Evolutionary conservation across 23 tunicate genomes (phyloP), one percentile per base, ranked within the genome.

Genomic region (Styela clava): DNA sequence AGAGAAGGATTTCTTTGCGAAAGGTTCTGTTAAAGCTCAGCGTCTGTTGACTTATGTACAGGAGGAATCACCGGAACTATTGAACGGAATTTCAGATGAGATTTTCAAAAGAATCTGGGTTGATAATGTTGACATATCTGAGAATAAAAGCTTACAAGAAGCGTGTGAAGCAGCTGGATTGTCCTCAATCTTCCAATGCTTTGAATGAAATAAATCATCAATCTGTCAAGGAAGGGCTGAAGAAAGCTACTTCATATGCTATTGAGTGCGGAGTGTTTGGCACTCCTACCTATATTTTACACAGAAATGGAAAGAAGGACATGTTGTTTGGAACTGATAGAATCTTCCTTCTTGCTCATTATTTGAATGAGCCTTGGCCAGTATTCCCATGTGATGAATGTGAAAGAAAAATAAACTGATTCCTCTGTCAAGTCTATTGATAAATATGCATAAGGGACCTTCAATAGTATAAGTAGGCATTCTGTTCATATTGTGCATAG

Each of bases 271-370:
- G 88, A 2, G 85, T 85, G 27, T 92, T 92, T 74, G 97, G 97
- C 9, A 74, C 85, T 5, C 97, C 97, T 12, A 73, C 89, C 2
- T 92, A 70, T 65, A 85, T 92, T 64, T 86, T 86, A 33, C 92
- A 87, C 61, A 62, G 78, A 23, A 51, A 74, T 12, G 86, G 65
- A 37, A 85, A 82, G 16, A 82, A 83, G 64, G 73, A 68, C 24
- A 74, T 92, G 83, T 63, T 92, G 26, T 92, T 92, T 84, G 97
- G 97, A 23, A 76, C 83, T 9, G 97, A 89, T 74, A 62, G 88
- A 34, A 52, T 89, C 22, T 89, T 85, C 52, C 30, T 89, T 5
- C 56, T 44, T 44, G 56, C 56, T 44, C 56, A 44, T 44, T 44
- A 44, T 44, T 44, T 44, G 56, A 44, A 44, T 12, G 56, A 44